Base-by-base conservation (phyloP, 2,888 invertebrate species). In the Erebia ligea region DNA sequence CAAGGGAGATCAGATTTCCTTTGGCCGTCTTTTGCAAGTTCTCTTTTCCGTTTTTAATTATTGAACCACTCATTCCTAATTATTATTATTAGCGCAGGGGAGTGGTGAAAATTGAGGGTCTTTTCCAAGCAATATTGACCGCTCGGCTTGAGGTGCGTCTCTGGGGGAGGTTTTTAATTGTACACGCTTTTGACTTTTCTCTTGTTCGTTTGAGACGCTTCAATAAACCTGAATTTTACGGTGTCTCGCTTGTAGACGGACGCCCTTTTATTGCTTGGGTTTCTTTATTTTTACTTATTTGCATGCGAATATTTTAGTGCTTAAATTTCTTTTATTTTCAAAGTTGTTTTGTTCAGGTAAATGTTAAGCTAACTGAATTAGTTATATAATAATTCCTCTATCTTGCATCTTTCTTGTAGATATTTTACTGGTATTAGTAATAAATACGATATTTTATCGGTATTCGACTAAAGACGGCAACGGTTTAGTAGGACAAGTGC, bases 11-110 rank as follows among this genome's bases (percentile, higher is more conserved):
- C 67, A 67, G 75, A 75, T 75, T 77, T 76, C 75, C 76, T 78
- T 74, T 74, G 72, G 70, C 69, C 82, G 88, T 86, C 89, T 91
- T 91, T 90, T 89, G 85, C 85, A 84, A 86, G 88, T 90, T 91
- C 89, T 89, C 91, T 91, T 92, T 89, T 93, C 93, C 94, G 94
- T 94, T 94, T 94, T 94, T 94, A 94, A 94, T 94, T 94, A 94
- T 93, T 91, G 94, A 93, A 93, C 93, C 94, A 94, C 94, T 94
- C 94, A 94, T 94, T 93, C 88, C 94, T 94, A 94, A 94, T 94
- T 94, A 94, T 94, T 93, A 92, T 94, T 94, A 94, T 93, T 93
- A 94, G 93, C 90, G 89, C 83, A 83, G 85, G 91, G 91, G 92
- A 91, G 91, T 90, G 92, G 91, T 90, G 92, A 91, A 92, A 91